Base-by-base conservation (phyloP, 1,140 invertebrate species). In the Conus ventricosus region DNA sequence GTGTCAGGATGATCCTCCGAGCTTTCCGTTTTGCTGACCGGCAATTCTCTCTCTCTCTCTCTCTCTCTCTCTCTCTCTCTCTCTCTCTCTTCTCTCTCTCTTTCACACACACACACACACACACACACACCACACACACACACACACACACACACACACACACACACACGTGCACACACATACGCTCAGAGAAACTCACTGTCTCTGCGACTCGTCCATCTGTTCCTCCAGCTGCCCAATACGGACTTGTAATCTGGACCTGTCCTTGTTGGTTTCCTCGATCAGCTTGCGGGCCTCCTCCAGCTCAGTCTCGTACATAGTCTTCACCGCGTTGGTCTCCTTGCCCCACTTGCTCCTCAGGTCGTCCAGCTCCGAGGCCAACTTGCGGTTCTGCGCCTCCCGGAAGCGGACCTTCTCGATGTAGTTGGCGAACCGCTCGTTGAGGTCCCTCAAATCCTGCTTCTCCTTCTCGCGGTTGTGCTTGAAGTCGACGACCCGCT, bases 401-500 rank as follows among this genome's bases (percentile, higher is more conserved):
- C 96, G 91, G 89, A 96, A 96, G 78, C 95, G 93, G 25, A 95
- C 95, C 91, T 95, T 96, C 95, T 96, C 96, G 88, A 96, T 96
- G 92, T 96, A 96, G 87, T 92, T 93, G 83, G 96, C 96, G 89
- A 96, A 95, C 60, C 95, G 93, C 90, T 96, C 95, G 90, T 96
- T 96, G 85, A 96, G 90, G 87, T 96, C 95, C 82, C 93, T 93
- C 93, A 96, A 94, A 87, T 96, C 95, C 90, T 95, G 95, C 93
- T 96, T 96, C 89, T 96, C 95, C 80, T 93, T 93, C 87, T 95
- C 95, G 6, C 96, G 92, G 54, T 91, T 91, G 84, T 92, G 92
- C 81, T 95, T 92, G 82, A 96, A 95, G 78, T 91, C 92, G 15
- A 90, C 89, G 15, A 95, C 95, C 95, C 93, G 23, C 87, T 91